These are phyloP conservation scores for Nomia melanderi DNA, from an alignment of 1,140 invertebrate species.

Conservation along the genomic window DNA sequence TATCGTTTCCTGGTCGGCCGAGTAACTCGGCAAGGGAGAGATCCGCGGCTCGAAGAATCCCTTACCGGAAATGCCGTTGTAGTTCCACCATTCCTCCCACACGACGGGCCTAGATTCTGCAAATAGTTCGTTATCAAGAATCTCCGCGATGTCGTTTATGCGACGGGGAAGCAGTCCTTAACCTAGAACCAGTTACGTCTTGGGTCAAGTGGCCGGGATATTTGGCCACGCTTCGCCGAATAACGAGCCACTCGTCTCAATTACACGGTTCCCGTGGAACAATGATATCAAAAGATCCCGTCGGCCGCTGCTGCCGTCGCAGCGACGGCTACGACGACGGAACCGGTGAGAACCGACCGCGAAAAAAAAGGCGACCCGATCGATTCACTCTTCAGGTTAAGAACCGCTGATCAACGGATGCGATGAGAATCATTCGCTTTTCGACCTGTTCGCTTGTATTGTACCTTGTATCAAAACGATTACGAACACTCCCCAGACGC, in stretches of 20 bases:
- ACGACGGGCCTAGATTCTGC: constrained; percentile 84
- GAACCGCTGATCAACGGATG: neutral
- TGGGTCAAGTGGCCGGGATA: constrained; percentile 42
- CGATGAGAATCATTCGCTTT: no score
- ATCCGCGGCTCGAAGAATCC: constrained; percentile 18
- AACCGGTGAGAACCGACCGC: no score
- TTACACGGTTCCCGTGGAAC: constrained; percentile 36
- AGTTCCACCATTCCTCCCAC: constrained; percentile 97
- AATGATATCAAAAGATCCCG: neutral
- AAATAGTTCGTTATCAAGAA: constrained; percentile 61
- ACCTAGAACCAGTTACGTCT: constrained; percentile 40
- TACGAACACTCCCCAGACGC: constrained; percentile 78
- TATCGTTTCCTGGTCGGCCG: no score
- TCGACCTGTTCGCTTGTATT: no score
- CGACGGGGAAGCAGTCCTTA: constrained; percentile 36
- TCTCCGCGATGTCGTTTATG: constrained; percentile 37
- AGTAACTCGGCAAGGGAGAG: no score
- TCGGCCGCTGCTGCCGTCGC: no score
- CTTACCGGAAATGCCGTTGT: constrained; percentile 95
- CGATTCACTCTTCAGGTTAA: constrained; percentile 18
- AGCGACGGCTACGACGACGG: no score
- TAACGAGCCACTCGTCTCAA: constrained; percentile 50
- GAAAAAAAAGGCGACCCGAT: neutral
- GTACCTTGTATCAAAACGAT: constrained; percentile 78
- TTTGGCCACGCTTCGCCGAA: constrained; percentile 36